Percentiles rank a stretch among this genome's conserved stretches.
These are phyloP conservation scores for human (Homo sapiens) DNA, from an alignment of 2,113 vertebrate species.

Conservation along the genomic window GRCh38 chr2:10454001-10454500, in stretches of 20 bases:
- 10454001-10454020: background rate
- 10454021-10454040: constrained; percentile 13
- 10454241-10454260: background rate
- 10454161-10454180: too few relatives aligned
- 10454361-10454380: background rate
- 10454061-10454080: background rate
- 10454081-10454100: background rate
- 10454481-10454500: background rate
- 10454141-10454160: background rate
- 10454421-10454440: background rate
- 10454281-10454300: background rate
- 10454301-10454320: background rate
- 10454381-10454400: background rate
- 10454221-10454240: background rate
- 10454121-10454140: background rate
- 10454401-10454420: too few relatives aligned
- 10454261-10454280: background rate
- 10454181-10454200: background rate
- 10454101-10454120: background rate
- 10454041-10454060: background rate
- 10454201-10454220: fast-evolving
- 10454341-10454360: background rate
- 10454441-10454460: background rate
- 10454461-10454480: background rate
- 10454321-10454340: too few relatives aligned